These are phyloP conservation scores for Herpetotheres cachinnans DNA, from an alignment of 2,113 vertebrate species.

Conservation along the genomic window DNA sequence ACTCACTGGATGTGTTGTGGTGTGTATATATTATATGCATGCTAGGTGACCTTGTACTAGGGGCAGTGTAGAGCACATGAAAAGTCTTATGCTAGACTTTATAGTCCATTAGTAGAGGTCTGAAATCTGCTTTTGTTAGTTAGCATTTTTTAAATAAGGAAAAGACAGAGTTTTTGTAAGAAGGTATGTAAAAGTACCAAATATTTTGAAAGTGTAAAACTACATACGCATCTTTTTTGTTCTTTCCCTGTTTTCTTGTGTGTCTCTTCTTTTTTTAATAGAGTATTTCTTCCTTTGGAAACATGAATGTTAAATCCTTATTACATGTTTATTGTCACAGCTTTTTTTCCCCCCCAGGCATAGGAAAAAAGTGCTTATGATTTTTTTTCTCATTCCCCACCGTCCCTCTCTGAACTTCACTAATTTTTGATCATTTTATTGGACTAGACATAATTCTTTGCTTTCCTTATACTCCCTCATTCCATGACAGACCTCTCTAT, in stretches of 20 bases:
- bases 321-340: neutral
- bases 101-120: neutral
- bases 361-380: neutral
- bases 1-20: neutral
- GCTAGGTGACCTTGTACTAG: neutral
- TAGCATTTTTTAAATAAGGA: neutral
- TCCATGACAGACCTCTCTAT: neutral
- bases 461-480: neutral
- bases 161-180: neutral
- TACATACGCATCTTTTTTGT: neutral
- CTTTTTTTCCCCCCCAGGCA: neutral
- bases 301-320: neutral
- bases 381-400: neutral
- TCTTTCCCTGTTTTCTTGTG: neutral
- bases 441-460: neutral
- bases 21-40: neutral
- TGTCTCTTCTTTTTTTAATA: neutral
- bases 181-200: neutral
- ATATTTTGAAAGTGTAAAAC: neutral
- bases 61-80: neutral
- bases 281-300: neutral
- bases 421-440: neutral
- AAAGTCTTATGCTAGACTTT: neutral
- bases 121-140: neutral
- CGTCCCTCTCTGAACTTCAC: neutral